Base-by-base conservation (phyloP, 2,797 vertebrate genomes). In the Mustela erminea region DNA sequence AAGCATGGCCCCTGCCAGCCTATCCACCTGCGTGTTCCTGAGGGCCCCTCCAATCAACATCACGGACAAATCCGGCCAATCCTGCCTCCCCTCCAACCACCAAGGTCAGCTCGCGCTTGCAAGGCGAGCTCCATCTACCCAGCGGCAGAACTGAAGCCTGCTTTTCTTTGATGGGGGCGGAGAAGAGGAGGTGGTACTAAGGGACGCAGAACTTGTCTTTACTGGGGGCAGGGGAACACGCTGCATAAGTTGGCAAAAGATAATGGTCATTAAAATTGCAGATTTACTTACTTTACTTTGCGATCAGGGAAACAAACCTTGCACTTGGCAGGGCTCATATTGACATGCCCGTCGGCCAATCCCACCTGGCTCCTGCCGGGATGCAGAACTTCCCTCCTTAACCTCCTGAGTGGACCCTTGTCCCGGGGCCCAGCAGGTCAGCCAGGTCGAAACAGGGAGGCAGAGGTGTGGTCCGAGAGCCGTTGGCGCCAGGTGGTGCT, bases 291-390 rank as follows among this genome's bases (percentile, higher is more conserved):
- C 97, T 96, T 93, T 1, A 85, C 81, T 85, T n/a, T 56, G 90
- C 27, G 35, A 54, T 93, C 95, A 83, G 80, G 75, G 58, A 95
- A 96, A 88, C 90, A 94, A 95, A 96, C 46, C 84, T 96, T 97
- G 96, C 90, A 80, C 87, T 97, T 93, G 81, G 95, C 96, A 46
- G 98, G 96, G 43, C 95, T 98, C 98, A 98, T 97, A 93, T 3
- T 94, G 96, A 82, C 94, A n/a, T 49, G 74, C 84, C 75, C 32
- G 60, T 95, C 0, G 35, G 66, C 77, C 94, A 43, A 46, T 29
- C 56, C 93, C 90, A 49, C 58, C 27, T 1, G 60, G 64, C 17
- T 84, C 58, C 86, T 5, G 88, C n/a, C 17, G 80, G 58, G 58
- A 49, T 29, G 78, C 52, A n/a, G 7, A 20, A 86, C 93, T 23